Base-by-base conservation (phyloP, 2,113 vertebrate genomes). In the Cottus gobio region DNA sequence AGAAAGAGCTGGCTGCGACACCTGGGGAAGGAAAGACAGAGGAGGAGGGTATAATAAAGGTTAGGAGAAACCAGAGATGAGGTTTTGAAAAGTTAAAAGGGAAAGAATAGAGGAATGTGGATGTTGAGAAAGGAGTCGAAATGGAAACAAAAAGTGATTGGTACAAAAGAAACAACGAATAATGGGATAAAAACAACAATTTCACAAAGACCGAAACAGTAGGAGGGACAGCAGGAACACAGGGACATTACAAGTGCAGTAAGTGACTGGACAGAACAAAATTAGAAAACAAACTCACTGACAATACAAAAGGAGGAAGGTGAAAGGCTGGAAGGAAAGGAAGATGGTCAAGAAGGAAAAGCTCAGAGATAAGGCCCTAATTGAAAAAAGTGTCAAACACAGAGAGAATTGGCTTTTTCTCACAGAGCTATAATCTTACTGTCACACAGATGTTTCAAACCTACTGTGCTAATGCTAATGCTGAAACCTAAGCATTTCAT, bases 1-100 rank as follows among this genome's bases (percentile, higher is more conserved):
- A 96, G 67, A 98, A 93, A 24, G 97, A 98, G 90, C 96, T 95
- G 85, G 97, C 97, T 0, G 96, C 95, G 71, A 97, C 95, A 69
- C 97, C 97, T 98, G 85, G 31, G 52, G 26, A 37, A 34, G 52
- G 18, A 39, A 62, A 62, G 37, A 44, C 42, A 30, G 15, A 60
- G 62, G 57, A 77, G 30, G 16, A 44, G 10, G 22, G 24, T 34
- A 28, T 37, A 36, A 16, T 54, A 67, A 83, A 37, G 10, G 37
- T 22, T 36, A 63, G 26, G 18, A 66, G 15, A 78, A 34, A 44
- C 28, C n/a, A 28, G 12, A 61, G 52, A 82, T 18, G 9, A 1
- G 28, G 8, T 16, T 52, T 42, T 46, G 5, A 46, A 46, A 39
- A 73, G 12, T 22, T 57, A 42, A 52, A n/a, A 24, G 7, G 8